Percentiles rank a stretch among this genome's conserved stretches.
Conservation (phyloP, 2,797 vertebrate genomes). For the Phyllotis vaccarum region DNA sequence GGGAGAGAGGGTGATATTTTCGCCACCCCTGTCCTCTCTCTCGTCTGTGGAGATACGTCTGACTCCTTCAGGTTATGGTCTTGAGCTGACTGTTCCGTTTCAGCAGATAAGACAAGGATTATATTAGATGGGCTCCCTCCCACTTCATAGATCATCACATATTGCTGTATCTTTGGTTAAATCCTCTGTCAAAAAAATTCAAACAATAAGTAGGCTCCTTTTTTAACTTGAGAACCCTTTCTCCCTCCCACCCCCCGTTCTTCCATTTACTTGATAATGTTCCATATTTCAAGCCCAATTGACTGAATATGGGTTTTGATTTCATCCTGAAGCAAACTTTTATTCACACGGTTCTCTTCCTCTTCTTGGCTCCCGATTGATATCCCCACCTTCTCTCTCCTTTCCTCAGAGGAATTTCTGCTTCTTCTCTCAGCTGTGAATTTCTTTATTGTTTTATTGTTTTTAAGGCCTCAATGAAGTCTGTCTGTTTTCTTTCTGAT, state of each 20-base stretch:
- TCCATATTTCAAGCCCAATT: slow-evolving; percentile 51
- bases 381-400: slow-evolving; percentile 9
- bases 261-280: not conserved
- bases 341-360: not conserved
- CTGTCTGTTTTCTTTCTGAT: not conserved
- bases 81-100: not conserved
- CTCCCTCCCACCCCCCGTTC: not conserved
- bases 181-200: slow-evolving; percentile 1
- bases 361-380: not conserved
- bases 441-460: not conserved
- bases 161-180: slow-evolving; percentile 9
- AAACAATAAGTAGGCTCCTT: not conserved
- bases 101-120: not conserved
- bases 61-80: not conserved
- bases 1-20: not conserved
- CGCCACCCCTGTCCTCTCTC: not conserved
- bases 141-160: not conserved
- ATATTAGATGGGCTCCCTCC: not conserved
- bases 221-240: not conserved
- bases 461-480: slow-evolving; percentile 37
- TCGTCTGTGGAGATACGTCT: not conserved
- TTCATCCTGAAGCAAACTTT: not conserved
- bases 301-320: not conserved
- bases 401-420: not conserved
- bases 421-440: slow-evolving; percentile 23